Evolutionary conservation across 2,797 vertebrate species (phyloP), one percentile per base, ranked within the genome.

Genomic region (Odontamblyopus lacepedii): DNA sequence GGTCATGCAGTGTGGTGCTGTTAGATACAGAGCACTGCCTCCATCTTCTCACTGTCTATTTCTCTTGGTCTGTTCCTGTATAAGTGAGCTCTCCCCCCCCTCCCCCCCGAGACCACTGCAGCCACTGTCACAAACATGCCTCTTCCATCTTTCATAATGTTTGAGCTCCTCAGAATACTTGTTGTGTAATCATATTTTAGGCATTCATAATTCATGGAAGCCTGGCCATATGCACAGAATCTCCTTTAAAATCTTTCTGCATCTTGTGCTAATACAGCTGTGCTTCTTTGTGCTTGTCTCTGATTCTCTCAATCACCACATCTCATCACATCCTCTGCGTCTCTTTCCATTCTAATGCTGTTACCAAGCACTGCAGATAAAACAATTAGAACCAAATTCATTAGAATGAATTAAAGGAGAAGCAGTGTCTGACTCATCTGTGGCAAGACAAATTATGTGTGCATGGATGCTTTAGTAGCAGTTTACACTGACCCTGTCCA

Each of bases 321-420:
- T 64, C 69, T 32, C 30, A 61, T 76, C 72, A 68, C 55, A 78
- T 74, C 64, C 63, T 44, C 69, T 65, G 7, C 50, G 64, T 65
- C 60, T 27, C 55, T 50, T 69, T 81, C 78, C 76, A 78, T 70
- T 61, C 85, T 91, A 87, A 90, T 90, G 78, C 79, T 87, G 88
- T 89, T 84, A 81, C 79, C 72, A 85, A 88, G 84, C 79, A 60
- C 78, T n/a, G 61, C 81, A 83, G 85, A 88, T 85, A 72, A 89
- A 88, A 89, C 87, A 90, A 90, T 90, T 88, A 90, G 89, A 91
- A 82, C 71, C 67, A 90, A 87, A 90, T 87, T 88, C 80, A 90
- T 90, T 90, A 87, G 82, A 87, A 89, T 89, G 87, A 89, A 90
- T 91, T 88, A 86, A 91, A 85, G 85, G 83, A 80, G 70, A 74